Percentiles rank a stretch among this genome's conserved stretches.
Evolutionary conservation across 2,113 vertebrate genomes (phyloP).

Genomic region (Dunckerocampus dactyliophorus): DNA sequence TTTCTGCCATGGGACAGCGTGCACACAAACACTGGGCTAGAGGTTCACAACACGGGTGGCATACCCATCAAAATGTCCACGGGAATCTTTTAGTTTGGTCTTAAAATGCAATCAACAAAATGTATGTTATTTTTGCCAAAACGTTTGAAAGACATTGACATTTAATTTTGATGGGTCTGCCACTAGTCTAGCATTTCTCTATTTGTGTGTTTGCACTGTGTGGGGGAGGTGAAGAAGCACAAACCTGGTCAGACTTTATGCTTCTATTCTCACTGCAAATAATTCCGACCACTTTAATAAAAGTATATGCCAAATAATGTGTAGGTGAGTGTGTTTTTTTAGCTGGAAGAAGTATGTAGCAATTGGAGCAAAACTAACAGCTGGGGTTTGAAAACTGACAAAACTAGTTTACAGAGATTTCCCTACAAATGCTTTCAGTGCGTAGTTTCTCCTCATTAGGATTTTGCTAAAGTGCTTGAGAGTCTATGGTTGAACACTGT

Average conservation of each 20-base stretch:
- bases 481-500: slow-evolving; percentile 19
- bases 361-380: slow-evolving; percentile 34
- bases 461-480: slow-evolving; percentile 8
- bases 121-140: slow-evolving; percentile 45
- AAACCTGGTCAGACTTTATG: slow-evolving; percentile 38
- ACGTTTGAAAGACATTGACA: slow-evolving; percentile 44
- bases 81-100: slow-evolving; percentile 6
- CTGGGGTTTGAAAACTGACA: slow-evolving; percentile 40
- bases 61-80: too few species aligned
- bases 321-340: slow-evolving; percentile 1
- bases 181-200: slow-evolving; percentile 43
- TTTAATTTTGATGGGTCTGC: slow-evolving; percentile 43
- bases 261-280: slow-evolving; percentile 44
- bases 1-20: too few species aligned
- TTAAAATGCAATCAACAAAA: slow-evolving; percentile 42
- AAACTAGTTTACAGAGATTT: slow-evolving; percentile 20
- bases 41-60: too few species aligned
- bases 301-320: slow-evolving; percentile 42
- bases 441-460: slow-evolving; percentile 10
- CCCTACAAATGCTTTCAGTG: slow-evolving; percentile 3
- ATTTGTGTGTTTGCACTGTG: slow-evolving; percentile 44
- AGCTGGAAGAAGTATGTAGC: slow-evolving; percentile 28
- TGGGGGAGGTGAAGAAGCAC: slow-evolving; percentile 37
- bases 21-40: too few species aligned
- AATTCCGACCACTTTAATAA: slow-evolving; percentile 50